Evolutionary conservation across 2,888 invertebrate genomes (phyloP).

Genomic region (Pardosa pseudoannulata): DNA sequence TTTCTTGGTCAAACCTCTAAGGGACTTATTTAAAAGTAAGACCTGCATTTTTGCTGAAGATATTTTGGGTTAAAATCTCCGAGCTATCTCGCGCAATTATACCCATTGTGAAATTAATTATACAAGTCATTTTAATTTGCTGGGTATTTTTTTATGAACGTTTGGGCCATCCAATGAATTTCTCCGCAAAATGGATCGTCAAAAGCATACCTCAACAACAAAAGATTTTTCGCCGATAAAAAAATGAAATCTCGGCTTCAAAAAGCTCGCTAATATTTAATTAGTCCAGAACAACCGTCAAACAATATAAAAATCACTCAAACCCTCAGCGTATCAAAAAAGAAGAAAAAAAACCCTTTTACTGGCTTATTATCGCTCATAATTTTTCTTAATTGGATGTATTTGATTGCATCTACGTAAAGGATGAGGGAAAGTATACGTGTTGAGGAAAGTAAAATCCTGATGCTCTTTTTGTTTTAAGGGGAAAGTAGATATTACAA

Average conservation of each 20-base stretch:
- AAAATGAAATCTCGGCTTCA: not conserved
- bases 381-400: conserved; percentile 37
- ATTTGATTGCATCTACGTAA: conserved; percentile 7
- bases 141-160: not conserved
- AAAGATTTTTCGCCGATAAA: not conserved
- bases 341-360: not conserved
- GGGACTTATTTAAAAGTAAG: too few relatives aligned
- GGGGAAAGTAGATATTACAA: too few relatives aligned
- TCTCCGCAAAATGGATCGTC: not conserved
- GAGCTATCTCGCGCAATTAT: not conserved
- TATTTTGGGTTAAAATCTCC: too few relatives aligned
- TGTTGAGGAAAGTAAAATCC: not conserved
- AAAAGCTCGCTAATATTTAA: conserved; percentile 18
- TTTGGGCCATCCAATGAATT: not conserved
- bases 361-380: conserved; percentile 16
- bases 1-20: too few relatives aligned
- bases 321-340: not conserved
- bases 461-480: too few relatives aligned
- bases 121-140: not conserved
- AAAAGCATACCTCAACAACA: not conserved
- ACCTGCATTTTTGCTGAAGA: too few relatives aligned
- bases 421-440: not conserved
- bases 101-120: not conserved
- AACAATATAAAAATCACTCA: conserved; percentile 6
- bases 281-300: conserved; percentile 6